Evolutionary conservation across 2,113 vertebrate genomes (phyloP), one percentile per base, ranked within the genome.

Genomic region (Bambusicola thoracicus): DNA sequence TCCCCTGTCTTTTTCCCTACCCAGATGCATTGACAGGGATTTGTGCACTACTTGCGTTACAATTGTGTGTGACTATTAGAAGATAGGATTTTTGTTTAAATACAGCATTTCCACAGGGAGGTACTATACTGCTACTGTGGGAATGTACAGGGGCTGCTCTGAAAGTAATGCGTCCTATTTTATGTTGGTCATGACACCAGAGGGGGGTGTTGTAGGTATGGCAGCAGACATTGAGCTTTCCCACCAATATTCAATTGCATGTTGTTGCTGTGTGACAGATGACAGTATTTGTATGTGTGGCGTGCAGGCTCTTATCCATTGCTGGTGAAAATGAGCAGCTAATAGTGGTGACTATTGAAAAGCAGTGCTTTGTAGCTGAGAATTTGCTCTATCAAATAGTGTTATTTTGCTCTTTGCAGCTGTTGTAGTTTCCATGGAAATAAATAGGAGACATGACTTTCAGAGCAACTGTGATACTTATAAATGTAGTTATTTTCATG

Each of bases 11-110:
- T 69, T 93, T 93, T 78, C 51, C 46, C 41, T 62, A 40, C 41
- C 38, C 74, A 84, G 34, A 72, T 86, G 27, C 41, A 78, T 22
- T 19, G 48, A 73, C 40, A 93, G 68, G 63, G 81, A 74, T 94
- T 81, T 89, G 51, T 87, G 85, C 86, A 85, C 67, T 96, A 6
- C 59, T 92, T 92, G 38, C 12, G 6, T 94, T 93, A 61, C 24
- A 69, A 4, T 62, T 59, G 29, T 2, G 5, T 22, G 2, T 67
- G 85, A 58, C 55, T 80, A 12, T 74, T 62, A 49, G 76, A 76
- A 92, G 72, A 73, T 25, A 46, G 27, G 22, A 56, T 49, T 96
- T 70, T 4, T 24, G 90, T 90, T 46, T 53, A 41, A 34, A 87
- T 20, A 2, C 13, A 3, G 17, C 77, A 21, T 89, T 95, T 90